Evolutionary conservation across 92 coral and sea anemone genomes (phyloP).

Genomic region (Palythoa caribaeorum): DNA sequence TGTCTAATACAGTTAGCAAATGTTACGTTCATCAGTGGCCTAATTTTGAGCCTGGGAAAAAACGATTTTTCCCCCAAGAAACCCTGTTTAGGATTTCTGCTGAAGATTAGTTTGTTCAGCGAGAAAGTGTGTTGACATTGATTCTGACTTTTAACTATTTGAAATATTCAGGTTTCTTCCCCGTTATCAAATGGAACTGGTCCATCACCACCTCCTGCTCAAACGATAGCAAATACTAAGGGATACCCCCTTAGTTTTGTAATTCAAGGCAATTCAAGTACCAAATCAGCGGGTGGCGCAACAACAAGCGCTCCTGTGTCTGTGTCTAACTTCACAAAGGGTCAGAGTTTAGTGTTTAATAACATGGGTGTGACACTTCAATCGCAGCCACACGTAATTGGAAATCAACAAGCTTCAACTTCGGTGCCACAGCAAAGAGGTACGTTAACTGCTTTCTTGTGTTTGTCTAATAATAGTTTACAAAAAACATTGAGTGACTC

Average conservation of each 20-base stretch:
- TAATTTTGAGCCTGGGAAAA: too few species aligned
- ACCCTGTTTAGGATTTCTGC: too few species aligned
- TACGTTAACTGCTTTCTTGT: background rate
- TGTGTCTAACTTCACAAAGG: slow-evolving; percentile 68
- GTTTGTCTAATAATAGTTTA: too few species aligned
- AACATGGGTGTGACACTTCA: slow-evolving; percentile 94
- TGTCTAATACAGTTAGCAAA: too few species aligned
- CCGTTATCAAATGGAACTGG: slow-evolving; percentile 93
- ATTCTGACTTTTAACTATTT: background rate
- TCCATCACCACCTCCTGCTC: slow-evolving; percentile 90
- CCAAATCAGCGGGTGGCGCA: slow-evolving; percentile 50
- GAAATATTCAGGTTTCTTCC: slow-evolving; percentile 63
- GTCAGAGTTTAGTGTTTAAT: slow-evolving; percentile 91
- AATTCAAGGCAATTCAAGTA: slow-evolving; percentile 73
- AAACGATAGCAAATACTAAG: slow-evolving; percentile 74
- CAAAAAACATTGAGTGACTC: too few species aligned
- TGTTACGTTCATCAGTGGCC: too few species aligned
- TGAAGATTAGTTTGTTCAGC: too few species aligned
- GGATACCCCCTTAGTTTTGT: slow-evolving; percentile 91
- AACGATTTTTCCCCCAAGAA: too few species aligned
- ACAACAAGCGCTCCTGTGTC: slow-evolving; percentile 58
- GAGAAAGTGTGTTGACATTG: too few species aligned
- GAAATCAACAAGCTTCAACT: slow-evolving; percentile 83
- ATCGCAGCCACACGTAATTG: slow-evolving; percentile 75
- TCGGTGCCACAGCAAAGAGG: slow-evolving; percentile 83